These are phyloP conservation scores for Iguana delicatissima DNA, from an alignment of 2,797 vertebrate species.

Conservation along the genomic window DNA sequence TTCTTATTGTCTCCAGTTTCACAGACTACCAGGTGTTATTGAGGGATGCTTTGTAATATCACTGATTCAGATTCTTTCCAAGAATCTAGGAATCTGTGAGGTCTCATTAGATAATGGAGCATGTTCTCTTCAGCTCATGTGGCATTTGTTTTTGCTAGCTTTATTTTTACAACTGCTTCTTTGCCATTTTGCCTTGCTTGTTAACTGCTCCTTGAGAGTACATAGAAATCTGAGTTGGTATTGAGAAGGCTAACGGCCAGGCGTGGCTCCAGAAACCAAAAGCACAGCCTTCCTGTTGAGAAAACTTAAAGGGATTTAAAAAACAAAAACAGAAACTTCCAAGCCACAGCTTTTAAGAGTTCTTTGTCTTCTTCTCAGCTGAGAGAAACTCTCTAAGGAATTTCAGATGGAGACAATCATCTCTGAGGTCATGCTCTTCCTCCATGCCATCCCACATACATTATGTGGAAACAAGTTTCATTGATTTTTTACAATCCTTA, in stretches of 20 bases:
- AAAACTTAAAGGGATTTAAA: neutral
- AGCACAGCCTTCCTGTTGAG: conserved; percentile 16
- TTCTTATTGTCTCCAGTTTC: no score
- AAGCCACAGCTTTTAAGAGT: neutral
- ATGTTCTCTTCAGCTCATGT: no score
- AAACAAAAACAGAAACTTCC: neutral
- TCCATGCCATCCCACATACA: neutral
- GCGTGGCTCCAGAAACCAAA: neutral
- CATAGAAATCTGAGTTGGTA: neutral
- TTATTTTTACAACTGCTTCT: no score
- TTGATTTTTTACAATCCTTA: neutral
- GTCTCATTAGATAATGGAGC: no score
- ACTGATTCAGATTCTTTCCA: no score
- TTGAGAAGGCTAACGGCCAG: neutral
- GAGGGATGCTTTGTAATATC: no score
- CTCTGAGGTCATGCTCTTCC: neutral
- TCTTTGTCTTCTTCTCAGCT: neutral
- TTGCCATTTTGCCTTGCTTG: no score
- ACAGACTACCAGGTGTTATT: no score
- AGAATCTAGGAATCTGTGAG: no score
- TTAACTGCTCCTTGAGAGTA: no score
- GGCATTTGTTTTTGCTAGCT: no score
- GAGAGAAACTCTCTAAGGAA: rapidly evolving
- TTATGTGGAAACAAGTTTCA: neutral
- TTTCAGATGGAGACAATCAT: rapidly evolving